A percentile compares a stretch with the other conserved stretches of the same genome.
phyloP scores from a whole-genome alignment of 2,113 vertebrate species.

The Tenrec ecaudatus region DNA sequence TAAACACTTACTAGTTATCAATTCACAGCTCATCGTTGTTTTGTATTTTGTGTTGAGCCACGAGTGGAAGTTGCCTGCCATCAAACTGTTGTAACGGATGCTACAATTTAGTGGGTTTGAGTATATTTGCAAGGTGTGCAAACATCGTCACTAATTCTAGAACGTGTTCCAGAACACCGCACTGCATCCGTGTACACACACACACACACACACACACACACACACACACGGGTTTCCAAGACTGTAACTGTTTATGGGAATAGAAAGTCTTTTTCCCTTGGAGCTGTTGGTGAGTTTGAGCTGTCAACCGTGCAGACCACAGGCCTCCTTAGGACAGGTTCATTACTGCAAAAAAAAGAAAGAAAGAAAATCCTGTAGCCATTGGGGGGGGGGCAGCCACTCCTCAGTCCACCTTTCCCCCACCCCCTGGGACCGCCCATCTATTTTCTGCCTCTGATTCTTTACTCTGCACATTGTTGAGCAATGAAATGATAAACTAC shows the following conservation, averaged over 20 bases:
- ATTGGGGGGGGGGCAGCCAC: not conserved
- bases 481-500: not conserved
- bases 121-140: not conserved
- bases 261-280: no score
- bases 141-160: not conserved
- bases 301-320: no score
- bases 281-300: no score
- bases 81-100: not conserved
- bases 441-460: not conserved
- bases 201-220: no score
- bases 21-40: not conserved
- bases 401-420: not conserved
- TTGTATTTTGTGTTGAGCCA: not conserved
- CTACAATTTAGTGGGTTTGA: not conserved
- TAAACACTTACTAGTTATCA: not conserved
- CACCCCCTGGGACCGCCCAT: no score
- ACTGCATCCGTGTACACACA: no score
- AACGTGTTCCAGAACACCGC: no score
- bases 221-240: no score
- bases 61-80: not conserved
- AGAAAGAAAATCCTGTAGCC: not conserved
- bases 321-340: no score
- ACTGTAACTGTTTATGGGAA: no score
- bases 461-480: not conserved
- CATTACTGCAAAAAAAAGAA: not conserved